A percentile compares a stretch with the other conserved stretches of the same genome.
phyloP scores from a whole-genome alignment of 1,140 invertebrate genomes.

The Harpegnathos saltator region DNA sequence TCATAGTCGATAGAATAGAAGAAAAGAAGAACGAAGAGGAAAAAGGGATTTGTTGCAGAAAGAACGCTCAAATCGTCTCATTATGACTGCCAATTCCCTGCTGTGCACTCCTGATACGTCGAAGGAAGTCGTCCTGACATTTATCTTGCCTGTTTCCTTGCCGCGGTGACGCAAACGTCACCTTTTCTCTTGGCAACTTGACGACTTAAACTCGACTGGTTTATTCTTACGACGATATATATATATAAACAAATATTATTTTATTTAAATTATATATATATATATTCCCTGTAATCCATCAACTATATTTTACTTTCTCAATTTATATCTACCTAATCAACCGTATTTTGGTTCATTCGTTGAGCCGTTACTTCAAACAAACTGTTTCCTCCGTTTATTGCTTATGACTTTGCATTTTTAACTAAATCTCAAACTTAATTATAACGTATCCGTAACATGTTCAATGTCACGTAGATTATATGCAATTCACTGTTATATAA shows the following conservation, averaged over 20 bases:
- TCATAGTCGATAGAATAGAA: not conserved
- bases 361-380: too few species aligned
- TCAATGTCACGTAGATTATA: too few species aligned
- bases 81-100: conserved; percentile 82
- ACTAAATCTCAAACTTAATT: not conserved
- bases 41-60: conserved; percentile 56
- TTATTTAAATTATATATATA: too few species aligned
- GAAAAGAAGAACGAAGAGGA: not conserved
- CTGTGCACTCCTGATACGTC: conserved; percentile 77
- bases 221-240: not conserved
- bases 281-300: not conserved
- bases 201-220: not conserved
- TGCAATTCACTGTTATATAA: too few species aligned
- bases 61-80: conserved; percentile 77
- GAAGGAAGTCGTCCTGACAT: conserved; percentile 76
- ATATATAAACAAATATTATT: too few species aligned
- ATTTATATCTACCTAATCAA: too few species aligned
- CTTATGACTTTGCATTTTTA: too few species aligned
- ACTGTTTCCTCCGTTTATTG: too few species aligned
- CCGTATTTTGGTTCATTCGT: too few species aligned
- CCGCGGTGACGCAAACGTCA: conserved; percentile 24
- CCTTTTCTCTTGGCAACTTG: conserved; percentile 7
- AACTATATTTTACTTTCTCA: too few species aligned
- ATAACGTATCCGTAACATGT: too few species aligned
- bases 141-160: conserved; percentile 40